Evolutionary conservation across 2,888 invertebrate species (phyloP).

Genomic region (Limnephilus marmoratus): DNA sequence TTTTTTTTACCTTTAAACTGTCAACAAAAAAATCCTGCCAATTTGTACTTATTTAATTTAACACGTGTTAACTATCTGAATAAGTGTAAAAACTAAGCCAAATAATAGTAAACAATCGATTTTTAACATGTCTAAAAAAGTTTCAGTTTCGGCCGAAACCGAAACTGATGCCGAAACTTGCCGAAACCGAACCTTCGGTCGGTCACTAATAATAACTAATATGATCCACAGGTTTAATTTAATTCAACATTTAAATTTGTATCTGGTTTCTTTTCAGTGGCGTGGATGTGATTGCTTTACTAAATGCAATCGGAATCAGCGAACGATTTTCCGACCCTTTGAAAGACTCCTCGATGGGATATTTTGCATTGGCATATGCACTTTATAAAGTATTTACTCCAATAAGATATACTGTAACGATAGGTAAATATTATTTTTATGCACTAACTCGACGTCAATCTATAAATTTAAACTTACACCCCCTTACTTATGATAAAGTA

Average conservation of each 20-base stretch:
- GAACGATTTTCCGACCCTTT: slow-evolving; percentile 88
- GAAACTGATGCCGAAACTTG: no score
- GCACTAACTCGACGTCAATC: neutral
- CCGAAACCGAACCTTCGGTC: no score
- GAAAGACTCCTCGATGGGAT: slow-evolving; percentile 89
- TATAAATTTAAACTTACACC: no score
- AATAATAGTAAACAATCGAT: no score
- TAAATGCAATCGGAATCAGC: slow-evolving; percentile 87
- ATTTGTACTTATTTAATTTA: no score
- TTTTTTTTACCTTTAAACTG: no score
- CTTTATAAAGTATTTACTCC: slow-evolving; percentile 96
- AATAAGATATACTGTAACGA: slow-evolving; percentile 92
- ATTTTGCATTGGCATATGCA: slow-evolving; percentile 92
- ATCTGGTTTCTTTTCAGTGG: slow-evolving; percentile 81
- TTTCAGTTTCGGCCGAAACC: no score
- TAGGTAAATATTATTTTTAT: slow-evolving; percentile 78
- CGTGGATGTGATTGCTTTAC: slow-evolving; percentile 88
- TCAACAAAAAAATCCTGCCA: no score
- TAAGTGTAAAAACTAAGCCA: no score
- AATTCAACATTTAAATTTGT: neutral
- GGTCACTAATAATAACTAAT: neutral
- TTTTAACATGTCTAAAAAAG: no score
- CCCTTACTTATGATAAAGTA: no score
- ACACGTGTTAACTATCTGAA: no score
- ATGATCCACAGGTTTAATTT: neutral